Percentiles rank a stretch among this genome's conserved stretches.
Evolutionary conservation across 2,113 vertebrate genomes (phyloP).

Genomic region (Phocoena phocoena): DNA sequence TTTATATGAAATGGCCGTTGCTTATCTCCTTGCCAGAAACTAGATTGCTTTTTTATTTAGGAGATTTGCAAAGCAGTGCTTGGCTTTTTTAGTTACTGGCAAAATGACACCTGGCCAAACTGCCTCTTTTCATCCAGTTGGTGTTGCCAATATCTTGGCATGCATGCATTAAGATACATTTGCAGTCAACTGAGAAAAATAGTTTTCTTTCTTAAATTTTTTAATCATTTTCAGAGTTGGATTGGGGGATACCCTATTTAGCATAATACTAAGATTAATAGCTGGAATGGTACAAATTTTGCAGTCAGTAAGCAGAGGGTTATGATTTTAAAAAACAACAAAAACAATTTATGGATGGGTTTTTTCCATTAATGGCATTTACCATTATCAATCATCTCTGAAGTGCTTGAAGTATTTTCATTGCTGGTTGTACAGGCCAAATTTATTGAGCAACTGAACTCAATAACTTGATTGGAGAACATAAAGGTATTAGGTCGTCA

Average conservation of each 20-base stretch:
- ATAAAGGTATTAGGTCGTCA: not conserved
- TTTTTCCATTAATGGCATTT: constrained; percentile 36
- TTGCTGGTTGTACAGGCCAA: not conserved
- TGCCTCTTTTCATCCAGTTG: constrained; percentile 56
- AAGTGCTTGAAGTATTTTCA: constrained; percentile 16
- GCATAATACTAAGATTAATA: not conserved
- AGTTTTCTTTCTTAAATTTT: constrained; percentile 23
- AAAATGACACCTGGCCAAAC: constrained; percentile 70
- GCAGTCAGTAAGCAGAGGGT: not conserved
- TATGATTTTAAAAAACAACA: not conserved
- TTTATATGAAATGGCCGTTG: constrained; percentile 77
- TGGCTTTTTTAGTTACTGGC: constrained; percentile 73
- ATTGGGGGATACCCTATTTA: not conserved
- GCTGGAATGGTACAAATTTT: not conserved
- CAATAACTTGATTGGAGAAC: constrained; percentile 1
- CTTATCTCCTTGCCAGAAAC: constrained; percentile 80
- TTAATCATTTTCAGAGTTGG: not conserved
- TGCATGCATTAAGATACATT: constrained; percentile 47
- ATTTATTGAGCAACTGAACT: constrained; percentile 25
- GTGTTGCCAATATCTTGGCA: constrained; percentile 55
- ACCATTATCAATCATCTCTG: constrained; percentile 30
- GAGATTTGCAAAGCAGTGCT: constrained; percentile 75
- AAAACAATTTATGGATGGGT: not conserved
- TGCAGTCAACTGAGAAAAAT: constrained; percentile 20
- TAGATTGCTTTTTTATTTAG: constrained; percentile 81